phyloP scores from a whole-genome alignment of 1,140 invertebrate species.

The Philotrypesis tridentata region DNA sequence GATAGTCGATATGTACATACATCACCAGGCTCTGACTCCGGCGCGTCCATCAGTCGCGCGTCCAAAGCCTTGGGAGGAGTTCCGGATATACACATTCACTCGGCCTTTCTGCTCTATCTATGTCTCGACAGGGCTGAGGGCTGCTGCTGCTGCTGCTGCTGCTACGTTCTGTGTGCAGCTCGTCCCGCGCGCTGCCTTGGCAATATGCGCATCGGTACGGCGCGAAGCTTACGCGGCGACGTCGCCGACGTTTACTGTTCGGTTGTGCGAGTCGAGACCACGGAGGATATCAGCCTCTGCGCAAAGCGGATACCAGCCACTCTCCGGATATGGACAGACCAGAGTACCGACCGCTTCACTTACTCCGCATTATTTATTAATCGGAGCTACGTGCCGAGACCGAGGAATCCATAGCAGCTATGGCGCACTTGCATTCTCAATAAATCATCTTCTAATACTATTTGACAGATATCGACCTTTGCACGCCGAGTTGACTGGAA shows the following conservation, averaged over 20 bases:
- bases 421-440: neutral
- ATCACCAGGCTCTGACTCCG: too few species aligned
- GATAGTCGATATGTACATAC: neutral
- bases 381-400: neutral
- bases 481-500: too few species aligned
- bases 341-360: neutral
- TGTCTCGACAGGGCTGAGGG: too few species aligned
- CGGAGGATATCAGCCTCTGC: neutral
- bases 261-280: neutral
- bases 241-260: neutral
- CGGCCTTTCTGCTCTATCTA: neutral
- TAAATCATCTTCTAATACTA: neutral
- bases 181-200: neutral
- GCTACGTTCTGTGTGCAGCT: neutral
- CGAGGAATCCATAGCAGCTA: neutral
- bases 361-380: neutral
- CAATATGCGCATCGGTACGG: neutral
- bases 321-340: neutral
- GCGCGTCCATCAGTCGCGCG: constrained; percentile 2
- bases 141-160: too few species aligned
- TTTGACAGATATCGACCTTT: neutral
- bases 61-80: neutral
- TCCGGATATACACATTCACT: neutral
- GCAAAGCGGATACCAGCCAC: neutral
- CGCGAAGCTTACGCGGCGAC: neutral